A percentile compares a stretch with the other conserved stretches of the same genome.
Evolutionary conservation across 2,113 vertebrate genomes (phyloP).

Genomic region (Hemibates koningsi): DNA sequence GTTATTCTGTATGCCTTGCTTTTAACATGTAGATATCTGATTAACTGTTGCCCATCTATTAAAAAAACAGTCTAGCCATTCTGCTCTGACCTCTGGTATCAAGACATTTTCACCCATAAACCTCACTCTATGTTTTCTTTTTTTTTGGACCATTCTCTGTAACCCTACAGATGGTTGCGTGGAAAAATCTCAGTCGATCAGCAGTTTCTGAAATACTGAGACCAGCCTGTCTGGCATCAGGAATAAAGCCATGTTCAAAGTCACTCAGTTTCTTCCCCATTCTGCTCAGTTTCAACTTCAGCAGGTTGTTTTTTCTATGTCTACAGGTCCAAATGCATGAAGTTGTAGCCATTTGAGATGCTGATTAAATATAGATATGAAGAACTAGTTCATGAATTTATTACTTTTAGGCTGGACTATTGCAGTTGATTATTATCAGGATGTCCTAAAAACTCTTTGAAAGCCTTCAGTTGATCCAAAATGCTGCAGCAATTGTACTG

Average conservation of each 20-base stretch:
- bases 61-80: neutral
- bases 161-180: neutral
- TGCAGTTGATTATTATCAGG: neutral
- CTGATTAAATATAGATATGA: neutral
- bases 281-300: neutral
- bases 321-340: neutral
- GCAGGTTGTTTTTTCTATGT: neutral
- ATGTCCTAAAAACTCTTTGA: neutral
- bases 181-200: neutral
- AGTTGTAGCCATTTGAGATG: neutral
- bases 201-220: neutral
- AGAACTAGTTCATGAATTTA: neutral
- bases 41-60: neutral
- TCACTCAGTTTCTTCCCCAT: neutral
- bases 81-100: neutral
- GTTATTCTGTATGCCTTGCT: neutral
- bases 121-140: neutral
- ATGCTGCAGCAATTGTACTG: neutral
- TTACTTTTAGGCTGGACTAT: neutral
- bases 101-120: neutral
- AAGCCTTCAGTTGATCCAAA: neutral
- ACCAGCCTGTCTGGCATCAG: neutral
- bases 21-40: neutral
- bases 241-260: neutral
- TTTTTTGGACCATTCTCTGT: neutral